phyloP scores from a whole-genome alignment of 2,888 invertebrate genomes.

The Sepiola atlantica region DNA sequence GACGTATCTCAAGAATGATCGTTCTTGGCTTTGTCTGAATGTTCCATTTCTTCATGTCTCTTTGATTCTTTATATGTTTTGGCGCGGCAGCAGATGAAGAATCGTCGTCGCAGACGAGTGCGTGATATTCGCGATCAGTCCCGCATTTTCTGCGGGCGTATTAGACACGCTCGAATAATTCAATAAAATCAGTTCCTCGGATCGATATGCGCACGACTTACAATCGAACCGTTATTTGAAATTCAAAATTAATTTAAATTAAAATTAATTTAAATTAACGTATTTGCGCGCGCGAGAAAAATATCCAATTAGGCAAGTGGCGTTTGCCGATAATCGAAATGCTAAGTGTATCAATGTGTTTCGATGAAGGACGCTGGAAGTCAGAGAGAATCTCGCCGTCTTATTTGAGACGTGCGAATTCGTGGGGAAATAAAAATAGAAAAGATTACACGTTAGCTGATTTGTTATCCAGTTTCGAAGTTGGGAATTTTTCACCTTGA shows the following conservation, averaged over 20 bases:
- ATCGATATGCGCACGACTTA: not conserved
- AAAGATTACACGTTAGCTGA: not conserved
- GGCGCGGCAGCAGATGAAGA: not conserved
- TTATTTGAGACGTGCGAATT: not conserved
- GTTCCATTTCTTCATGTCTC: too few relatives aligned
- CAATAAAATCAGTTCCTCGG: not conserved
- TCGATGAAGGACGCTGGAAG: not conserved
- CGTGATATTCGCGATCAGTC: not conserved
- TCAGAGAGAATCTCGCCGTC: not conserved
- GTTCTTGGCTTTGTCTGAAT: too few relatives aligned
- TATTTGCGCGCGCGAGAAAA: not conserved
- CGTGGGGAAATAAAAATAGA: not conserved
- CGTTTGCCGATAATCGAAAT: not conserved
- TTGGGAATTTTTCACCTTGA: too few relatives aligned
- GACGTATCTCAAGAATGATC: too few relatives aligned
- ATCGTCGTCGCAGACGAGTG: not conserved
- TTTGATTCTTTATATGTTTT: too few relatives aligned
- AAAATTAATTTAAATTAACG: conserved; percentile 32
- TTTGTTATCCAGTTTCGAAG: too few relatives aligned
- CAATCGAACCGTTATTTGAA: not conserved
- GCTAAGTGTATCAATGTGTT: not conserved
- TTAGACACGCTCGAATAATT: not conserved
- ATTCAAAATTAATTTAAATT: not conserved
- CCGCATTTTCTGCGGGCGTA: not conserved
- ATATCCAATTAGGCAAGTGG: not conserved